phyloP scores from a whole-genome alignment of 1,140 invertebrate genomes.

The Macrostomum lignano region DNA sequence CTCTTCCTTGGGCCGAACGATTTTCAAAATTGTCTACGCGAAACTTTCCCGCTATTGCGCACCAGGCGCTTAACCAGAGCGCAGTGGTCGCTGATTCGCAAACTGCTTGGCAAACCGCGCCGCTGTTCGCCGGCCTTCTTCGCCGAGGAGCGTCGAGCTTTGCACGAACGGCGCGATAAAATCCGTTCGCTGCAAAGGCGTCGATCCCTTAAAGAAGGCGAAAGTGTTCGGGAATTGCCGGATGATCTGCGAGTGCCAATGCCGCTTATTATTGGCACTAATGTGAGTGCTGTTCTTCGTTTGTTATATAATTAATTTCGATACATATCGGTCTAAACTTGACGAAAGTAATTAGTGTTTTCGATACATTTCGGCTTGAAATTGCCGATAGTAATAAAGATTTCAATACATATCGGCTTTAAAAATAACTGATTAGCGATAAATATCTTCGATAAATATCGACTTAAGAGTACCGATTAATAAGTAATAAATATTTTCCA shows the following conservation, averaged over 20 bases:
- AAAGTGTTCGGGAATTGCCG: slow-evolving; percentile 58
- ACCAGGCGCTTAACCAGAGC: slow-evolving; percentile 50
- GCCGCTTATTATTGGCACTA: slow-evolving; percentile 76
- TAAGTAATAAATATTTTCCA: too few species aligned
- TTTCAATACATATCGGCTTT: too few species aligned
- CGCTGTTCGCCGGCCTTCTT: slow-evolving; percentile 67
- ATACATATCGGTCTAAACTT: too few species aligned
- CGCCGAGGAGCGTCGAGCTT: slow-evolving; percentile 58
- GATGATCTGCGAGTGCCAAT: slow-evolving; percentile 54
- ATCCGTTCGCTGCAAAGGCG: slow-evolving; percentile 74
- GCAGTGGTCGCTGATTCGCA: slow-evolving; percentile 75
- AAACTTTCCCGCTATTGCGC: slow-evolving; percentile 70
- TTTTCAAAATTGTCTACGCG: slow-evolving; percentile 67
- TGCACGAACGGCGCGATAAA: slow-evolving; percentile 61
- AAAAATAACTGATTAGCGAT: too few species aligned
- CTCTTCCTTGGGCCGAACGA: slow-evolving; percentile 84
- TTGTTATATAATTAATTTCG: too few species aligned
- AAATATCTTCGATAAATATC: too few species aligned
- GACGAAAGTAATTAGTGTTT: too few species aligned
- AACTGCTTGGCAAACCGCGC: slow-evolving; percentile 84
- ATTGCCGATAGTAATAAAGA: too few species aligned
- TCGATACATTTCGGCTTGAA: too few species aligned
- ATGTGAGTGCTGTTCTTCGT: slow-evolving; percentile 69
- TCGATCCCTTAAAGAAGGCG: slow-evolving; percentile 49
- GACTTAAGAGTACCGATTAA: too few species aligned